Base-by-base conservation (phyloP, 2,797 vertebrate species). In the Labroides dimidiatus region DNA sequence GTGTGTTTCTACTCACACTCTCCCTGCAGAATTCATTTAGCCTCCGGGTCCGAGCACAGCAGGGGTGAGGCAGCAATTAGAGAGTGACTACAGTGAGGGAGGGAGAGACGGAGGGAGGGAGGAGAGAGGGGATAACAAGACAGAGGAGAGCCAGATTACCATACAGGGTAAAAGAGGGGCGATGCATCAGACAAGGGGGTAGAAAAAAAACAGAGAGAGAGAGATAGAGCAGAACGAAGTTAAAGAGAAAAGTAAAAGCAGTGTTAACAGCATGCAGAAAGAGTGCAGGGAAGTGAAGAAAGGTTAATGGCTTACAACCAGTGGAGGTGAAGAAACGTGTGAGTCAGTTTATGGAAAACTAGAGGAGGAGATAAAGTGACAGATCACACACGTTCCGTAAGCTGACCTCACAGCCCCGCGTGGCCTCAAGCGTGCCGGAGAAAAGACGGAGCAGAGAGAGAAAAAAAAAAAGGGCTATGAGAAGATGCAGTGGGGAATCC, bases 1-100 rank as follows among this genome's bases (percentile, higher is more conserved):
- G 12, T 69, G 56, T 60, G 57, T 78, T 86, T 80, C 60, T 59
- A 27, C 65, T 81, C 62, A 65, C 53, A 68, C 72, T 75, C 81
- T 88, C 81, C 75, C 87, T 71, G 87, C 75, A 89, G 87, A 90
- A 90, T 89, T 82, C 78, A 91, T 92, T 93, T 93, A 92, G 92
- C 93, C 90, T 93, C 71, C 36, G 64, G 93, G 89, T 87, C 75
- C 66, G 50, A 87, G 69, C 87, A 64, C 91, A 90, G 92, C 89
- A 84, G 91, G 91, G 81, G 84, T 72, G 79, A 89, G 87, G 79
- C 85, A 79, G 90, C 91, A 93, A 93, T 93, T 93, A 93, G 85
- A 89, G 85, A 84, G 74, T 76, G 84, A 85, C 82, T 82, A 81
- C 73, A 50, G 70, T 67, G 60, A 56, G 64, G 62, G 75, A 55